Percentiles rank a stretch among this genome's conserved stretches.
phyloP scores from a whole-genome alignment of 2,888 invertebrate genomes.

The Scaptomyza reducta region DNA sequence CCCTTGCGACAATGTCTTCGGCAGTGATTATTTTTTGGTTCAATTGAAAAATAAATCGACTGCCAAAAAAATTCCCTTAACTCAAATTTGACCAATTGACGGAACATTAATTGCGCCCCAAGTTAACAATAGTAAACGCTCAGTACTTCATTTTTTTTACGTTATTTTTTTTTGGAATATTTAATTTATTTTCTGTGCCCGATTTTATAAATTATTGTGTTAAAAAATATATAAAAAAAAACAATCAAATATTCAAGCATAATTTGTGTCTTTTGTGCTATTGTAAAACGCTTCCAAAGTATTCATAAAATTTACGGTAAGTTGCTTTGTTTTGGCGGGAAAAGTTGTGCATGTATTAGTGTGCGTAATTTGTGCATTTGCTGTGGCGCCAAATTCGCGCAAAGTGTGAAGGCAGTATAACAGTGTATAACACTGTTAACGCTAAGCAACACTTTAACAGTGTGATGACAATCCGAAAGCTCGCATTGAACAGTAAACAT shows the following conservation, averaged over 20 bases:
- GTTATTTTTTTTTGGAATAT: slow-evolving; percentile 48
- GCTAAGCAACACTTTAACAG: slow-evolving; percentile 17
- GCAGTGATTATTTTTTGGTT: slow-evolving; percentile 61
- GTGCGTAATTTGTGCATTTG: slow-evolving; percentile 22
- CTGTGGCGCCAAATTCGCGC: slow-evolving; percentile 47
- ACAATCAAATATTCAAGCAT: slow-evolving; percentile 15
- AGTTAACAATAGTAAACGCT: slow-evolving; percentile 13
- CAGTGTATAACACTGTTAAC: slow-evolving; percentile 38
- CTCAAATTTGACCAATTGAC: slow-evolving; percentile 70
- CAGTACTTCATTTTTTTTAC: slow-evolving; percentile 41
- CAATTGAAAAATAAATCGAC: slow-evolving; percentile 51
- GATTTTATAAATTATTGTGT: slow-evolving; percentile 63
- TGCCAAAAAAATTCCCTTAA: slow-evolving; percentile 42
- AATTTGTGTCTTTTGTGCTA: slow-evolving; percentile 51
- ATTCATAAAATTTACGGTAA: slow-evolving; percentile 53
- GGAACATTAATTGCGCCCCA: slow-evolving; percentile 59
- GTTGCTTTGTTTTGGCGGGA: slow-evolving; percentile 66
- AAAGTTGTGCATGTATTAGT: slow-evolving; percentile 24
- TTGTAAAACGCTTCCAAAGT: slow-evolving; percentile 5
- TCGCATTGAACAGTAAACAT: not conserved
- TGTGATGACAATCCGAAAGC: not conserved
- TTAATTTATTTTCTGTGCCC: slow-evolving; percentile 33
- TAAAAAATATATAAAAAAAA: slow-evolving; percentile 22
- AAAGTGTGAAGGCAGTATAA: slow-evolving; percentile 25
- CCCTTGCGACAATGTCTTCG: slow-evolving; percentile 41